Base-by-base conservation (phyloP, 2,797 vertebrate species). In the Sebastes nivosus region DNA sequence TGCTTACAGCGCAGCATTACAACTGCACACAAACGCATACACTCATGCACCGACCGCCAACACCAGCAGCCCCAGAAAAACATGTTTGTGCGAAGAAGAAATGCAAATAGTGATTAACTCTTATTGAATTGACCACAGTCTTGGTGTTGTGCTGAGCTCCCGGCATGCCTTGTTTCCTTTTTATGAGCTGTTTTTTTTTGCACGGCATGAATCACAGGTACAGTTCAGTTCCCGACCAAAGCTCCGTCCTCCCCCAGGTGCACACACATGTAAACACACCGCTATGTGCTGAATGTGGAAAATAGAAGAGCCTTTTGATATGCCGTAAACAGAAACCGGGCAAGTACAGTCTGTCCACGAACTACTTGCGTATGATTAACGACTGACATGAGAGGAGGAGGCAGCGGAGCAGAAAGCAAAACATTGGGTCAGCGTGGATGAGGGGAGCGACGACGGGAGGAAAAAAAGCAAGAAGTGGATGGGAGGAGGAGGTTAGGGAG, bases 291-390 rank as follows among this genome's bases (percentile, higher is more conserved):
- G 59, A 59, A 78, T 66, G 72, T 67, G 61, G 72, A 75, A 36
- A 82, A 79, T 55, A 68, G 42, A 70, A 42, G 69, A 75, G 75
- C 10, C 63, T 80, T 88, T 69, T 77, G 58, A 80, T 78, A 42
- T 27, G 65, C 7, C 1, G 24, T 74, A 73, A 87, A 85, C 85
- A 87, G 63, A 85, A 84, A 84, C 29, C 24, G 64, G 70, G 60
- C 77, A 65, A 84, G 80, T 65, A 72, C 60, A 75, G 72, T 74
- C 66, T 65, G 65, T 74, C 74, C 75, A 27, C 75, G 77, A 87
- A 72, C 82, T 79, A 60, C 81, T 85, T 88, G 74, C 12, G 57
- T 71, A 25, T 87, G 84, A 91, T 90, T 88, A 85, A 86, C 27
- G 77, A 52, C 75, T 42, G 52, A 88, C 82, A 76, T 73, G 75